A percentile compares a stretch with the other conserved stretches of the same genome.
Evolutionary conservation across 2,797 vertebrate genomes (phyloP).

Genomic region (Cyprinella venusta): DNA sequence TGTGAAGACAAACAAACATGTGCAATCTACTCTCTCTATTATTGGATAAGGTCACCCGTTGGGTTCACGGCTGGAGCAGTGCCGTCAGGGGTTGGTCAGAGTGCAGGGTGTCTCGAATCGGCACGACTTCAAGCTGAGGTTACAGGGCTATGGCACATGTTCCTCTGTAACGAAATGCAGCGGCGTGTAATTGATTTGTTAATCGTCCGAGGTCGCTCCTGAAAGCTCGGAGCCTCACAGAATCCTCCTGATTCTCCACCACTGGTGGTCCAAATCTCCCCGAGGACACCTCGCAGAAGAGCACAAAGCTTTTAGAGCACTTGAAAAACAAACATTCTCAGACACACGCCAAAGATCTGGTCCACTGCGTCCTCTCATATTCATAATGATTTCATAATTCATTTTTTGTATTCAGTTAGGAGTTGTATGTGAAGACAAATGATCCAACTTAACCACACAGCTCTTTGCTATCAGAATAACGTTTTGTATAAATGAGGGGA

Average conservation of each 20-base stretch:
- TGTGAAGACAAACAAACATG: conserved; percentile 29
- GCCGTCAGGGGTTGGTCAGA: conserved; percentile 19
- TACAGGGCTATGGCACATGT: conserved; percentile 20
- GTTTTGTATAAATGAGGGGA: background rate
- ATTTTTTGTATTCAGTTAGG: background rate
- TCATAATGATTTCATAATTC: background rate
- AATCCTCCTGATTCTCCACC: conserved; percentile 43
- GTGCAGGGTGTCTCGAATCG: conserved; percentile 31
- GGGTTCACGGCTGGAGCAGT: conserved; percentile 37
- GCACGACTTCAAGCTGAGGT: conserved; percentile 23
- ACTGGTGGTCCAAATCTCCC: conserved; percentile 49
- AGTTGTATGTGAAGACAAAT: background rate
- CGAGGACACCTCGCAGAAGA: conserved; percentile 48
- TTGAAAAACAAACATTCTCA: conserved; percentile 43
- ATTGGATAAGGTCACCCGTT: conserved; percentile 28
- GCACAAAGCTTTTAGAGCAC: conserved; percentile 56
- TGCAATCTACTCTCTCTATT: conserved; percentile 24
- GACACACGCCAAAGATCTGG: conserved; percentile 28
- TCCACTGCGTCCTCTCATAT: conserved; percentile 14
- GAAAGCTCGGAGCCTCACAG: conserved; percentile 48
- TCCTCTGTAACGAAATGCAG: conserved; percentile 50
- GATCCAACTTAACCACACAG: background rate
- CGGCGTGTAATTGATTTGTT: conserved; percentile 71
- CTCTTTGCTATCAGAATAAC: too few species aligned
- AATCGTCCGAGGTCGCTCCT: conserved; percentile 66